These are phyloP conservation scores for Drepana falcataria DNA, from an alignment of 2,888 invertebrate genomes.

Conservation along the genomic window DNA sequence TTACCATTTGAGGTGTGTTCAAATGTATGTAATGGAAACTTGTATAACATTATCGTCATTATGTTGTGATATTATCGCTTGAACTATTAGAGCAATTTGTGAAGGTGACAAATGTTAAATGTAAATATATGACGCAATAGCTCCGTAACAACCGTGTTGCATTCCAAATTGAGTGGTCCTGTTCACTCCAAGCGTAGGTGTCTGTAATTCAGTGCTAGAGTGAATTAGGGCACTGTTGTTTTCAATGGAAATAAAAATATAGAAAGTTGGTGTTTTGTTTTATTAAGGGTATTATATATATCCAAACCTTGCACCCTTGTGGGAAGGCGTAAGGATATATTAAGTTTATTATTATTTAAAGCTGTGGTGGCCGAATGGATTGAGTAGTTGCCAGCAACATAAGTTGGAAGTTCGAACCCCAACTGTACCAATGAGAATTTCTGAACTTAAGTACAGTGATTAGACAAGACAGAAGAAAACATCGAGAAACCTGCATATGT, in stretches of 20 bases:
- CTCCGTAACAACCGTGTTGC: conserved; percentile 57
- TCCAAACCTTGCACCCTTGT: background rate
- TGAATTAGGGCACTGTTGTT: conserved; percentile 69
- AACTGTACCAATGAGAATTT: too few species aligned
- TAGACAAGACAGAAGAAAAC: too few species aligned
- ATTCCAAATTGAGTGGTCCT: conserved; percentile 58
- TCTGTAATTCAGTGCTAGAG: conserved; percentile 43
- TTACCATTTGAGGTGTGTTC: conserved; percentile 41
- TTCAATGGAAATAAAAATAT: conserved; percentile 71
- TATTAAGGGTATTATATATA: conserved; percentile 15
- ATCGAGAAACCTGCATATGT: too few species aligned
- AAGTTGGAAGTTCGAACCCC: too few species aligned
- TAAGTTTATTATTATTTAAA: too few species aligned
- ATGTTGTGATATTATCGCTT: conserved; percentile 28
- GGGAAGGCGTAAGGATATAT: too few species aligned
- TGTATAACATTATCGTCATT: conserved; percentile 20
- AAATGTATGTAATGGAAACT: conserved; percentile 24
- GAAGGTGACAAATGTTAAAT: conserved; percentile 38
- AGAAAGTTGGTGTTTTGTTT: conserved; percentile 51
- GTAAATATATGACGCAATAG: conserved; percentile 44
- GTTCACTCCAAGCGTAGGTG: conserved; percentile 42
- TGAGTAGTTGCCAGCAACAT: too few species aligned
- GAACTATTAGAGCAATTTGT: conserved; percentile 17
- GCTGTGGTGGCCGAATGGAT: too few species aligned
- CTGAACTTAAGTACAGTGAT: too few species aligned